Base-by-base conservation (phyloP, 1,140 invertebrate species). In the Panulirus ornatus region DNA sequence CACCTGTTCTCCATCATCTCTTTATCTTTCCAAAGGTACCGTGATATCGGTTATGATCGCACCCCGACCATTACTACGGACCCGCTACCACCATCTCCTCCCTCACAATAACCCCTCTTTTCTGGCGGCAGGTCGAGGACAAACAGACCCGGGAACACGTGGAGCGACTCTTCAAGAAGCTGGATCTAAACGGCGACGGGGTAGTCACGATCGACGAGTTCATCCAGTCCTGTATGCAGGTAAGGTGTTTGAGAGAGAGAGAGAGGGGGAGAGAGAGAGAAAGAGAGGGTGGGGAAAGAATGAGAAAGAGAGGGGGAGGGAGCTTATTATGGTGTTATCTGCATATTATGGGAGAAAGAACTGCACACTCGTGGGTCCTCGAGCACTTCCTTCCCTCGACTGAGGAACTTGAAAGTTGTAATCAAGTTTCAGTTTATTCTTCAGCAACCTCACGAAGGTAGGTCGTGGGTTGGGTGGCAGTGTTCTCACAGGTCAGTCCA, bases 171-270 rank as follows among this genome's bases (percentile, higher is more conserved):
- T 93, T 93, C 73, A 96, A 97, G 94, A 98, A 98, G 95, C 95
- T 99, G 93, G 98, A 99, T 94, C 95, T 98, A 88, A 98, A 99
- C 95, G 96, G 97, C 94, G 98, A 99, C 93, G 98, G 98, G 84
- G 97, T 98, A 84, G 98, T 99, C 93, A 98, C 98, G 89, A 97
- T 98, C 94, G 98, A 99, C 94, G 98, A 99, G 95, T 99, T 99
- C 94, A 97, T 99, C 93, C 98, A 99, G 94, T 98, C 97, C 92
- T 99, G 98, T 94, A 95, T 98, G 91, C 98, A 98, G 94, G 96
- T 96, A 94, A 94, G 94, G 44, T 47, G 44, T 6, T 47, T 47
- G 11, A 63, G 22, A 11, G 22, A 6, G 58, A 27, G 58, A 2
- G n/a, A 11, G n/a, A 27, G 11, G 58, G 0, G 6, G 30, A 6